phyloP scores from a whole-genome alignment of 2,797 vertebrate genomes.

The Meda fulgida region DNA sequence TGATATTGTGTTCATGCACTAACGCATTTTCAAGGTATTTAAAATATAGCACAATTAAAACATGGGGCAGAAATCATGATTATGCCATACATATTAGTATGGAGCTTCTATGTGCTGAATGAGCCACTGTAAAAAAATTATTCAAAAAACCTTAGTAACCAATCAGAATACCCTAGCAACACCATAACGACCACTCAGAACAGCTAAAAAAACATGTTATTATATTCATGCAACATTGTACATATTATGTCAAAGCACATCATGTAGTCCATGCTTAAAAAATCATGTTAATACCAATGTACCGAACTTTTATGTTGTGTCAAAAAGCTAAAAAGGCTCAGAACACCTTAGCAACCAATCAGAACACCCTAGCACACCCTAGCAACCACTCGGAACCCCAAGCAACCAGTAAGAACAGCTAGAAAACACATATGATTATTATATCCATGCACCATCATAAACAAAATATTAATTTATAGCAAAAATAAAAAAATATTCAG shows the following conservation, averaged over 20 bases:
- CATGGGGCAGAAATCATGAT: not conserved
- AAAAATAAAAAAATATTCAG: too few relatives aligned
- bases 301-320: not conserved
- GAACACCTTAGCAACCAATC: not conserved
- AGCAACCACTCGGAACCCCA: not conserved
- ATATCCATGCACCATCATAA: not conserved
- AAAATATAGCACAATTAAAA: not conserved
- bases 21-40: not conserved
- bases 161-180: not conserved
- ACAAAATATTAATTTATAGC: not conserved
- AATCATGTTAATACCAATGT: not conserved
- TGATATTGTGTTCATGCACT: not conserved
- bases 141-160: conserved; percentile 69
- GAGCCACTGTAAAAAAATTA: not conserved
- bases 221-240: not conserved
- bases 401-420: not conserved
- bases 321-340: not conserved
- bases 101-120: not conserved
- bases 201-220: not conserved
- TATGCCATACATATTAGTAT: not conserved
- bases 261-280: too few relatives aligned
- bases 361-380: not conserved
- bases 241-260: not conserved
- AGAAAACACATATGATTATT: not conserved
- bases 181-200: not conserved